Evolutionary conservation across 1,140 invertebrate genomes (phyloP).

Genomic region (Lordiphosa mommai): DNA sequence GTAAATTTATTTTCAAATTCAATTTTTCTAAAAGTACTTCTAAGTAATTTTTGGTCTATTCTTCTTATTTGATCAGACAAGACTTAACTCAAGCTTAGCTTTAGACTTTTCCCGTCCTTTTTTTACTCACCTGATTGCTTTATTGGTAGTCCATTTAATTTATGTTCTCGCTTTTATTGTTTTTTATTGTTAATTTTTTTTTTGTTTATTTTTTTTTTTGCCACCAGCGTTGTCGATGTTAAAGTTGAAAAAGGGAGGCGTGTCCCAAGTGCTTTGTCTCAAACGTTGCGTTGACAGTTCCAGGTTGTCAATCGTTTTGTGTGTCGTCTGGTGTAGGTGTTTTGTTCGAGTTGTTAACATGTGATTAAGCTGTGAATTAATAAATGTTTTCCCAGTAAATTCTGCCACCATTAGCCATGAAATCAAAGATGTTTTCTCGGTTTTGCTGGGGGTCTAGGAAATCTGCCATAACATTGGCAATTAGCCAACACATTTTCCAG

Average conservation of each 20-base stretch:
- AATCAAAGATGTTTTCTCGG: background rate
- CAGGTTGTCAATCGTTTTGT: constrained; percentile 66
- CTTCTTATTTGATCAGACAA: too few relatives aligned
- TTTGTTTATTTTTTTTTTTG: constrained; percentile 28
- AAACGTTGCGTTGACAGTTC: constrained; percentile 70
- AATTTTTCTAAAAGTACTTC: too few relatives aligned
- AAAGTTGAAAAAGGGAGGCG: background rate
- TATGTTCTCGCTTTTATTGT: too few relatives aligned
- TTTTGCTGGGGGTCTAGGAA: too few relatives aligned
- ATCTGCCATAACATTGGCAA: constrained; percentile 64
- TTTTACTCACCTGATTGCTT: too few relatives aligned
- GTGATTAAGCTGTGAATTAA: constrained; percentile 31
- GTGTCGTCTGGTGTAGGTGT: constrained; percentile 54
- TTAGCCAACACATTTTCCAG: constrained; percentile 45
- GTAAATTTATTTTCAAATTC: too few relatives aligned
- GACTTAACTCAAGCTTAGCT: too few relatives aligned
- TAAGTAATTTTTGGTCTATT: too few relatives aligned
- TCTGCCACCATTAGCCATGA: constrained; percentile 13
- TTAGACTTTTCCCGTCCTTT: too few relatives aligned
- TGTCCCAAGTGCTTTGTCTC: constrained; percentile 50
- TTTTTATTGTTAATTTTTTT: too few relatives aligned
- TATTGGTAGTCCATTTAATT: too few relatives aligned
- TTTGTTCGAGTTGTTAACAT: constrained; percentile 21
- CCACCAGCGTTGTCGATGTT: constrained; percentile 47
- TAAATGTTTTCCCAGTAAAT: constrained; percentile 1